Base-by-base conservation (phyloP, 2,797 vertebrate species). In the Syngnathus rostellatus region DNA sequence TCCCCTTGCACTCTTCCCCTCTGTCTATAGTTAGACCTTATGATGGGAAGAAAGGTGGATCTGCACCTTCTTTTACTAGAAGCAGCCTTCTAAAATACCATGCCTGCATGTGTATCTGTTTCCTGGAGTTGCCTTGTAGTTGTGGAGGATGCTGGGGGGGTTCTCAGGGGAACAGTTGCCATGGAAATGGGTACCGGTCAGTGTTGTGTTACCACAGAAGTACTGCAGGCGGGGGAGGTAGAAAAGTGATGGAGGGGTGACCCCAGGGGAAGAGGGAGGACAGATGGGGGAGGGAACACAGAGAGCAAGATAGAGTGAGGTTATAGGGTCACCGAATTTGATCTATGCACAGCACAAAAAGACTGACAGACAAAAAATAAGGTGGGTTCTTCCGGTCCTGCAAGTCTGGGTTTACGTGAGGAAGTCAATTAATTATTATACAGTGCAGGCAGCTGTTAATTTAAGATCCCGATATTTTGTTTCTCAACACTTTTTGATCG, bases 201-300 rank as follows among this genome's bases (percentile, higher is more conserved):
- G 88, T 87, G 81, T 91, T 90, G 88, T 89, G 84, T 92, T 91
- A 88, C 91, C 81, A 83, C 88, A 79, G 86, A 78, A 85, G 83
- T 73, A 74, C 77, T 71, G 64, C 77, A 78, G 78, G 74, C 70
- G 14, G 69, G 69, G 69, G 70, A 66, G 62, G 62, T 51, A 57
- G 54, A 61, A 67, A 65, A 71, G 80, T 68, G 78, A 80, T 82
- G 76, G 79, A 77, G 72, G 55, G 39, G 72, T 80, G 83, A 86
- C 83, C 83, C 85, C 83, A 79, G 66, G 46, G 72, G 69, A 71
- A 37, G 81, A 83, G 77, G 80, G 65, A 62, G 59, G 54, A 57
- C 79, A 66, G 68, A 71, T 38, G 81, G 84, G 78, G 80, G 65
- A 62, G 59, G 58, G 68, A 53, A 46, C 58, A 45, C 63, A 66